Evolutionary conservation across 2,797 vertebrate genomes (phyloP), one percentile per base, ranked within the genome.

Genomic region (Pampus argenteus): DNA sequence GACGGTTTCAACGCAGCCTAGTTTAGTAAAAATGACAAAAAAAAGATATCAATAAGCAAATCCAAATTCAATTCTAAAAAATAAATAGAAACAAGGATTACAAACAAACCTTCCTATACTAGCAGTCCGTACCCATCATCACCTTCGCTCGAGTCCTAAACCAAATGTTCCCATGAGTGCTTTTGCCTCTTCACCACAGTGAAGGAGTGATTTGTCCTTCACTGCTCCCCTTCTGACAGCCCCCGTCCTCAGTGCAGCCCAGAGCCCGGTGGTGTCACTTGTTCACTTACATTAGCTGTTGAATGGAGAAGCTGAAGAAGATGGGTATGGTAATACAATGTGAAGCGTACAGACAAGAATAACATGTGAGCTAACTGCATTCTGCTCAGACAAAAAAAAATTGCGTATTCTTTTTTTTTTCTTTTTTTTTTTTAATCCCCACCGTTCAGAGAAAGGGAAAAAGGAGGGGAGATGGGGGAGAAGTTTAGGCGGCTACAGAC

Each of bases 211-310:
- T 69, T 52, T 73, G 49, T 40, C 20, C 13, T 17, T 20, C 66
- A 22, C 25, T 23, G 5, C 47, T 54, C 45, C 36, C 42, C n/a
- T n/a, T 22, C 56, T 31, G 25, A 28, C 42, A 25, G 28, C 48
- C 44, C 79, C 55, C 6, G 70, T 66, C 90, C 85, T 74, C 84
- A 74, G 86, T 81, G 82, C 90, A 60, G 84, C 87, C 93, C 92
- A 92, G 92, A 94, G 93, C 93, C 90, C 85, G 70, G 69, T 75
- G 93, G 92, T 86, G 89, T 88, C 91, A 92, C 91, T 91, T 93
- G 93, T 94, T 95, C 92, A 94, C 92, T 94, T 95, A 96, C 96
- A 95, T 95, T 96, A 96, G 96, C 95, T 94, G 95, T 94, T 96
- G 93, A 96, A 95, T 96, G 95, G 95, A 96, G 94, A 95, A 96